Percentiles rank a stretch among this genome's conserved stretches.
phyloP scores from a whole-genome alignment of 2,888 invertebrate species.

The Galeruca laticollis region DNA sequence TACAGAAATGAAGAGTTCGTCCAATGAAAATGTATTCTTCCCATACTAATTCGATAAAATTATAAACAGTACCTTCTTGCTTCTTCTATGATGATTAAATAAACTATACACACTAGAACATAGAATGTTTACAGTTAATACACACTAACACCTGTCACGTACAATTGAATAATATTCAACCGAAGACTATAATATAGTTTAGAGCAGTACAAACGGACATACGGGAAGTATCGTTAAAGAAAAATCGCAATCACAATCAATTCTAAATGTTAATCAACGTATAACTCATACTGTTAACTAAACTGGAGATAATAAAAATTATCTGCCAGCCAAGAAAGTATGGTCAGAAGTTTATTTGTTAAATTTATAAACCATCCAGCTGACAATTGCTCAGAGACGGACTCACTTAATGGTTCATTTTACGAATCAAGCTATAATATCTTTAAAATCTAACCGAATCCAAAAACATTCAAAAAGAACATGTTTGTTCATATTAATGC shows the following conservation, averaged over 20 bases:
- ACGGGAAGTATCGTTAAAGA: neutral
- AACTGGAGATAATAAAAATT: conserved; percentile 6
- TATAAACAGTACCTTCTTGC: too few relatives aligned
- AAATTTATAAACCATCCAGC: neutral
- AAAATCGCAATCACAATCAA: neutral
- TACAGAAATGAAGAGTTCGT: too few relatives aligned
- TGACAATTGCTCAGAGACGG: neutral
- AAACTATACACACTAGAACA: too few relatives aligned
- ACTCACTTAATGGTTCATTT: too few relatives aligned
- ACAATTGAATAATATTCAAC: neutral
- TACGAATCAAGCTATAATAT: too few relatives aligned
- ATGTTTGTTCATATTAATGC: too few relatives aligned
- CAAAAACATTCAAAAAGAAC: too few relatives aligned
- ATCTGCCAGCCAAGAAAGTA: conserved; percentile 4
- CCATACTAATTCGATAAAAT: too few relatives aligned
- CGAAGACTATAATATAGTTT: too few relatives aligned
- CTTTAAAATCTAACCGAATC: too few relatives aligned
- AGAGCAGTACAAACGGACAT: neutral
- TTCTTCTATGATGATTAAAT: too few relatives aligned
- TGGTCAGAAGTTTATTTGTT: conserved; percentile 1
- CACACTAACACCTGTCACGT: neutral
- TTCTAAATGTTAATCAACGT: neutral
- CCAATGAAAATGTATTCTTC: too few relatives aligned
- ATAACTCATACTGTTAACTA: neutral
- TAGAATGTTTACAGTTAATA: conserved; percentile 74